Base-by-base conservation (phyloP, 2,797 vertebrate genomes). In the Cyprinella venusta region DNA sequence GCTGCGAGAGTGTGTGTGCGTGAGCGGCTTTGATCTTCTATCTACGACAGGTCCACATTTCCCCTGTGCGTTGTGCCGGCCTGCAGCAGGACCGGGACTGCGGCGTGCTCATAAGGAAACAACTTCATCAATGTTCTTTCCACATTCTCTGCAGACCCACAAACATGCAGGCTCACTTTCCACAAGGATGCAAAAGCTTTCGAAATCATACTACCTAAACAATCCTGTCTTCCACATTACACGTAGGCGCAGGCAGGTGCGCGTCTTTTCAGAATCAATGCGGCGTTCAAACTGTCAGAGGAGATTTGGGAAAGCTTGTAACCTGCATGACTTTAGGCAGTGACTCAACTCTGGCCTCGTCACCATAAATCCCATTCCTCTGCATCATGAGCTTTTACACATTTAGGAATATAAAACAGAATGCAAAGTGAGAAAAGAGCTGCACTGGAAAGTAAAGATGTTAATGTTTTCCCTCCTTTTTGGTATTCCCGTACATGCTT, bases 1-100 rank as follows among this genome's bases (percentile, higher is more conserved):
- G 87, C 89, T 90, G 88, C 12, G 26, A 59, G 63, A 21, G 33
- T 61, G 74, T 21, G 56, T 64, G 79, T 30, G 84, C 26, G 19
- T 54, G 68, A 61, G 64, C 24, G 21, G 61, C 80, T 82, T 77
- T 85, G 80, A 85, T 81, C 84, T 65, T 77, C 72, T 77, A 26
- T 82, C 63, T 70, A 77, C 13, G 81, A 82, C 81, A 82, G 72
- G 81, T 82, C 81, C 81, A 82, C 72, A 82, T 82, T 82, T 82
- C 81, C 81, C 81, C 36, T 68, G 81, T 76, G 81, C 36, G 18
- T 30, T 64, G 12, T 8, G 48, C 81, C 36, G 71, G 71, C 64
- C 65, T 76, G 70, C 48, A 68, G 59, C 70, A 67, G 48, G 63
- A 67, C 61, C 64, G 6, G 33, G 69, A 40, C 48, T 67, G 76